Conservation (phyloP, 53 echinoderm and acorn worm species). For the Echinometra lucunter region DNA sequence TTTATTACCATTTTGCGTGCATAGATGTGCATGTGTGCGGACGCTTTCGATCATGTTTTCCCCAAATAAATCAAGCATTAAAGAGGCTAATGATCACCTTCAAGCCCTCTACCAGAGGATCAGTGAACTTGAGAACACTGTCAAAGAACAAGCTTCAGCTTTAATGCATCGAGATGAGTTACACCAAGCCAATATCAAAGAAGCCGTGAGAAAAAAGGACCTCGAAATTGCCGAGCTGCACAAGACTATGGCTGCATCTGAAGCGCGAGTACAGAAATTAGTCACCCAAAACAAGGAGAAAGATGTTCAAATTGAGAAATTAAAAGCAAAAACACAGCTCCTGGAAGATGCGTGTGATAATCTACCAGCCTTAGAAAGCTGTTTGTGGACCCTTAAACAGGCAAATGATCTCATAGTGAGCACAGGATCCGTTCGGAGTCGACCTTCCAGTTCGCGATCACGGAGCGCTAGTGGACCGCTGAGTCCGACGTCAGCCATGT, state of each 20-base stretch:
- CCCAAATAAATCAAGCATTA: slow-evolving; percentile 80
- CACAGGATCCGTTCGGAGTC: slow-evolving; percentile 39
- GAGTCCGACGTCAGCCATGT: slow-evolving; percentile 36
- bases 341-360: slow-evolving; percentile 54
- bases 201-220: slow-evolving; percentile 42
- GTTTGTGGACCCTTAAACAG: slow-evolving; percentile 62
- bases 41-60: slow-evolving; percentile 62
- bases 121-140: slow-evolving; percentile 82
- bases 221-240: slow-evolving; percentile 62
- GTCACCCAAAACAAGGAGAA: slow-evolving; percentile 57
- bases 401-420: slow-evolving; percentile 52
- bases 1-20: background rate
- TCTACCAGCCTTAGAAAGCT: slow-evolving; percentile 46
- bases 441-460: slow-evolving; percentile 7
- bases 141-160: slow-evolving; percentile 90
- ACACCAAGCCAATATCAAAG: slow-evolving; percentile 37
- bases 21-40: background rate
- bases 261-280: slow-evolving; percentile 55
- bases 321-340: slow-evolving; percentile 37
- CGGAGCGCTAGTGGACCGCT: slow-evolving; percentile 60
- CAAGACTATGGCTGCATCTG: slow-evolving; percentile 59
- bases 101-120: slow-evolving; percentile 85
- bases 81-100: slow-evolving; percentile 93
- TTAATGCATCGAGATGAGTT: slow-evolving; percentile 81
- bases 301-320: slow-evolving; percentile 41